Base-by-base conservation (phyloP, 2,113 vertebrate genomes). In the Hydrolagus affinis region DNA sequence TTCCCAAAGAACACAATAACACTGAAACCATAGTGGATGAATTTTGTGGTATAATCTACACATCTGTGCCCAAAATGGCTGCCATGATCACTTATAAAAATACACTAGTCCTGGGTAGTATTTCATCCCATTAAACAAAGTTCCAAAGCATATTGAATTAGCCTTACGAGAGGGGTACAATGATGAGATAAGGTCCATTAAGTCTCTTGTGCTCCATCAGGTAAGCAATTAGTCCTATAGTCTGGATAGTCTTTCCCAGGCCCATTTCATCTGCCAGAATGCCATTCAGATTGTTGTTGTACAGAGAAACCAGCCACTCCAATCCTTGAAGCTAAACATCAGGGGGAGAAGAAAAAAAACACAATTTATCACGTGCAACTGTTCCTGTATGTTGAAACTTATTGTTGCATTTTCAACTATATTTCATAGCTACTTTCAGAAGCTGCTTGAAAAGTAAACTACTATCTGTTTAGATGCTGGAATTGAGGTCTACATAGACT, bases 181-280 rank as follows among this genome's bases (percentile, higher is more conserved):
- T 99, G 93, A 99, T 99, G 91, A 99, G 95, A 90, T 95, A 99
- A 23, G 98, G 98, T 0, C 98, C 98, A 69, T 99, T 99, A 89
- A 99, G 94, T 88, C 97, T 94, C 92, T 99, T 99, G 94, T 94
- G 90, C 86, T 99, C 97, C 97, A 99, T 99, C 91, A 99, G 92
- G 87, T 99, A 99, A 71, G 98, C 99, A 91, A 99, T 97, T 76
- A 99, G 97, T 14, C 96, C 98, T 86, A 99, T 98, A 88, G 98
- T 99, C 89, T 99, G 98, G 91, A 99, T 99, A 88, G 97, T 99
- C 91, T 99, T 99, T 87, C 97, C 97, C 0, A 99, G 93, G 14
- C 98, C 98, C 98, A 99, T 99, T 90, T 99, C 98, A 87, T 99
- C 98, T 71, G 97, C 97, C 90, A 99, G 92, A 92, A 99, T 99